Percentiles rank a stretch among this genome's conserved stretches.
These are phyloP conservation scores for Cinara cedri DNA, from an alignment of 2,888 invertebrate genomes.

Conservation along the genomic window DNA sequence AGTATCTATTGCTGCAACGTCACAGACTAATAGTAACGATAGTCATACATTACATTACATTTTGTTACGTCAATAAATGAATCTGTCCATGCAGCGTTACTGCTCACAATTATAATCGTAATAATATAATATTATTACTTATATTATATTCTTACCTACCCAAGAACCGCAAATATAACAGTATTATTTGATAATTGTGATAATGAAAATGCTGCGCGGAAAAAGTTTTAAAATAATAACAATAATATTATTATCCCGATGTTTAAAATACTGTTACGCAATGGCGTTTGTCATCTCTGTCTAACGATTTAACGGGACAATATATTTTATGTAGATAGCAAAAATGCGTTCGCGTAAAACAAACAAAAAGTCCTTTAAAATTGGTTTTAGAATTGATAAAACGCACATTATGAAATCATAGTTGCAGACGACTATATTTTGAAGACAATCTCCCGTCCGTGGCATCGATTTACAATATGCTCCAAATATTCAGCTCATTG, in stretches of 20 bases:
- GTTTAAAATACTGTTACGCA: too few relatives aligned
- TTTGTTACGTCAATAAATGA: conserved; percentile 42
- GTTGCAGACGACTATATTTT: too few relatives aligned
- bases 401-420: too few relatives aligned
- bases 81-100: not conserved
- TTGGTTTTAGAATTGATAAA: too few relatives aligned
- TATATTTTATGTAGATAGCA: too few relatives aligned
- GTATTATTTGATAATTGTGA: not conserved
- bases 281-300: too few relatives aligned
- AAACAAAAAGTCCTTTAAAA: too few relatives aligned
- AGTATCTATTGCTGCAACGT: conserved; percentile 28
- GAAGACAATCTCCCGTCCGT: too few relatives aligned
- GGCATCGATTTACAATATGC: too few relatives aligned
- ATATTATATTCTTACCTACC: not conserved
- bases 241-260: not conserved
- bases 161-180: not conserved
- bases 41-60: not conserved
- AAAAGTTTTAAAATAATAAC: not conserved
- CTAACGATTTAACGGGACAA: too few relatives aligned
- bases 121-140: conserved; percentile 25
- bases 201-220: not conserved
- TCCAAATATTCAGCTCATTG: too few relatives aligned
- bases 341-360: too few relatives aligned
- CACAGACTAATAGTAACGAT: conserved; percentile 23
- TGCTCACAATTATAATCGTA: not conserved